Evolutionary conservation across 2,113 vertebrate species (phyloP).

Genomic region (Dendrocopos noguchii): DNA sequence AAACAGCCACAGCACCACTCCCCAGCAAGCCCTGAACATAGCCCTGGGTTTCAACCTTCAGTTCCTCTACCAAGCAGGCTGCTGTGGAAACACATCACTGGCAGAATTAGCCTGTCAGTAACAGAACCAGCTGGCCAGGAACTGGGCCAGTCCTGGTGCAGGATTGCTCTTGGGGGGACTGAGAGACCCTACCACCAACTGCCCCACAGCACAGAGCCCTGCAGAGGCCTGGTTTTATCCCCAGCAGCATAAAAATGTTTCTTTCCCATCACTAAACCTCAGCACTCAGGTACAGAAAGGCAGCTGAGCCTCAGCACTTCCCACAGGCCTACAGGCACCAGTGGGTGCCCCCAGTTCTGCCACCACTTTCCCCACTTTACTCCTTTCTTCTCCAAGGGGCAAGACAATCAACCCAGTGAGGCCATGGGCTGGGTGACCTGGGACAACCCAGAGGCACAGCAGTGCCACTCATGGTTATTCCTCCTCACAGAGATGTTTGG

Average conservation of each 20-base stretch:
- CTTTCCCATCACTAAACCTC: neutral
- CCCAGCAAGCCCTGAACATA: neutral
- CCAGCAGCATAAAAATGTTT: neutral
- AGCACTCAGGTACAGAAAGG: rapidly evolving
- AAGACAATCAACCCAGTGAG: neutral
- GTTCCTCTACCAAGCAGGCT: neutral
- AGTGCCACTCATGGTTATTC: neutral
- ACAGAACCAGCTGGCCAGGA: neutral
- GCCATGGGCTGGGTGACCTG: neutral
- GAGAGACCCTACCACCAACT: neutral
- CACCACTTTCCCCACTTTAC: neutral
- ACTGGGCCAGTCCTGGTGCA: neutral
- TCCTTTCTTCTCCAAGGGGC: neutral
- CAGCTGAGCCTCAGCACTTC: neutral
- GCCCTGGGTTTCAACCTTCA: neutral
- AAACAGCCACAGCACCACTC: rapidly evolving
- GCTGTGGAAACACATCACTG: neutral
- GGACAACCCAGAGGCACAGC: neutral
- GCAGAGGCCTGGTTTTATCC: no score
- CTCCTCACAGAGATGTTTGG: neutral
- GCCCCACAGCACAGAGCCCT: neutral
- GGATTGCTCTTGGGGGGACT: neutral
- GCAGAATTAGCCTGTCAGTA: no score
- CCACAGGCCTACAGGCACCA: neutral
- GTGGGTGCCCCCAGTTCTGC: neutral